A percentile compares a stretch with the other conserved stretches of the same genome.
Evolutionary conservation across 2,888 invertebrate genomes (phyloP).

Genomic region (Oscheius sp.): DNA sequence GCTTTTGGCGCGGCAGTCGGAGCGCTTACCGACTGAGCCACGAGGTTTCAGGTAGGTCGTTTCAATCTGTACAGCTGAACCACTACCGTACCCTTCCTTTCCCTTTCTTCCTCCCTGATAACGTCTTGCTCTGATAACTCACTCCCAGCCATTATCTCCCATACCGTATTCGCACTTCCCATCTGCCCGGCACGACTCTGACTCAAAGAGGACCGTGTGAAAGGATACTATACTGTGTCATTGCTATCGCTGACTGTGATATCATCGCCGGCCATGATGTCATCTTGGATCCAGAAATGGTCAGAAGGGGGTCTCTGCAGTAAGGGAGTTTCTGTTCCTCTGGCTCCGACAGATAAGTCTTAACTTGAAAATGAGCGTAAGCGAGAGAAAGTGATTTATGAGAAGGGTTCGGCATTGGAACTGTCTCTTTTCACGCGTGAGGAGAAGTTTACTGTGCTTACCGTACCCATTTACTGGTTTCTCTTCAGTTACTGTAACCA

Average conservation of each 20-base stretch:
- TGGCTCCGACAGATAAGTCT: neutral
- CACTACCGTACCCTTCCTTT: neutral
- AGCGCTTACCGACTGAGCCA: no score
- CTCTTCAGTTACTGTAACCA: no score
- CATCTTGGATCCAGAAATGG: neutral
- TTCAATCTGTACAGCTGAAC: neutral
- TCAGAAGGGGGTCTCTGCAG: neutral
- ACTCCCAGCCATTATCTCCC: neutral
- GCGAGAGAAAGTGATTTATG: neutral
- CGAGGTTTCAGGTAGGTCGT: neutral
- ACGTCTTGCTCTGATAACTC: neutral
- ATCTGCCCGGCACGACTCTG: no score
- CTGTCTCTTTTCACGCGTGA: neutral
- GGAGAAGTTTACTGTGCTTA: neutral
- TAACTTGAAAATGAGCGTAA: neutral
- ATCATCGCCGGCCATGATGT: conserved; percentile 8
- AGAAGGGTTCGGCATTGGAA: neutral
- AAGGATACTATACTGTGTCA: conserved; percentile 2
- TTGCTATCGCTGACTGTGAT: conserved; percentile 1
- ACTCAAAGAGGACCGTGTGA: neutral
- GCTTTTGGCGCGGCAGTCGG: no score
- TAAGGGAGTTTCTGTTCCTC: neutral
- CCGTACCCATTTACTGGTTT: no score
- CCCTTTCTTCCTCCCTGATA: neutral
- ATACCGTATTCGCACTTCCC: no score